These are phyloP conservation scores for Mesitornis unicolor DNA, from an alignment of 2,113 vertebrate species.

Conservation along the genomic window DNA sequence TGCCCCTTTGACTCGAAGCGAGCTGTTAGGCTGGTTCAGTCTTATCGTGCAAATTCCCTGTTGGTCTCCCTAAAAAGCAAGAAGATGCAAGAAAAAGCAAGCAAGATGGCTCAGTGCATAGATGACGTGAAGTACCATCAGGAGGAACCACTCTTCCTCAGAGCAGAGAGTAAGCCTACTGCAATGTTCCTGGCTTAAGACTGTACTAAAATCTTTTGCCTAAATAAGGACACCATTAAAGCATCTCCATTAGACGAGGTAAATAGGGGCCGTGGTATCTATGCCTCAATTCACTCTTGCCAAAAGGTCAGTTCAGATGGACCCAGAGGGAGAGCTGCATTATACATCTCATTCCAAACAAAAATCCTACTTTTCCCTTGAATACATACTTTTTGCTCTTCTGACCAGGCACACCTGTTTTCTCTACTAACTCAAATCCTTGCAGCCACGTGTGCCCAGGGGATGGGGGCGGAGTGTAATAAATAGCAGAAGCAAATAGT, in stretches of 20 bases:
- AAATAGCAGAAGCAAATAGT: slow-evolving; percentile 75
- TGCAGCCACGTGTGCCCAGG: slow-evolving; percentile 63
- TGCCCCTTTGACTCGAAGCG: neutral
- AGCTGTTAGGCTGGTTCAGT: neutral
- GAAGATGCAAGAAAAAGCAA: no score
- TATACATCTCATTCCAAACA: slow-evolving; percentile 40
- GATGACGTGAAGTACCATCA: neutral
- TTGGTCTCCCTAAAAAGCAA: neutral
- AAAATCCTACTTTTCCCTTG: slow-evolving; percentile 37
- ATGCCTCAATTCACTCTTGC: slow-evolving; percentile 25
- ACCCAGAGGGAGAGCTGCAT: slow-evolving; percentile 29
- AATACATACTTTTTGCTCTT: slow-evolving; percentile 35
- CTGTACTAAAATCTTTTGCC: neutral
- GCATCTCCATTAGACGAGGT: neutral
- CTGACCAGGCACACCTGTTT: slow-evolving; percentile 75
- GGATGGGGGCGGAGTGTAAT: slow-evolving; percentile 54
- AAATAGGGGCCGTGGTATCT: neutral
- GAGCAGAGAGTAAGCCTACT: neutral
- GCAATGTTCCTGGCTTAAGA: neutral
- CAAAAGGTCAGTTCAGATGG: slow-evolving; percentile 16
- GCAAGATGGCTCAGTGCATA: neutral
- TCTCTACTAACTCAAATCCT: slow-evolving; percentile 71
- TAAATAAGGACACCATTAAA: slow-evolving; percentile 32
- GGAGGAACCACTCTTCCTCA: neutral
- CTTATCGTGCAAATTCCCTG: neutral